Evolutionary conservation across 2,113 vertebrate species (phyloP), one percentile per base, ranked within the genome.

Genomic region (Erinaceus europaeus): DNA sequence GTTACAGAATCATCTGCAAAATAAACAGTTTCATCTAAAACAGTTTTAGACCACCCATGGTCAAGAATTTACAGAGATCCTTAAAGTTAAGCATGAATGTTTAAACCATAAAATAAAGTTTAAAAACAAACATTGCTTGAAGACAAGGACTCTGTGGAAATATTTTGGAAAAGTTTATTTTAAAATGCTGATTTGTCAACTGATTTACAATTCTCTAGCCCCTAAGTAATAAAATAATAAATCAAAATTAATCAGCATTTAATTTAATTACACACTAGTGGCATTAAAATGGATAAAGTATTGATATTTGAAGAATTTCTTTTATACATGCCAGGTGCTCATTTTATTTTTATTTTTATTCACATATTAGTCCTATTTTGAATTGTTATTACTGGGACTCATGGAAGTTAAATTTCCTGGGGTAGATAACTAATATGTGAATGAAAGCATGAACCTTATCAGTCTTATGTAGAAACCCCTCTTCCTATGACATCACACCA

Each of bases 11-110:
- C 87, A 92, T 74, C 79, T 87, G 61, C 34, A 85, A 91, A 92
- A 94, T 88, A 94, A 95, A 95, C 80, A 90, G 5, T n/a, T 86
- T 80, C 73, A 84, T 78, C 64, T 67, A 59, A 86, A 81, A 61
- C 71, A 92, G n/a, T 46, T 84, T 86, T 74, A 90, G 94, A 86
- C 94, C 91, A 93, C 94, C 84, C 90, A 1, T 25, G 21, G 17
- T 38, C 67, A 71, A 91, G 25, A 23, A 72, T 68, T 91, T 85
- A 79, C n/a, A 91, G 23, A 23, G 23, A 59, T 73, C 38, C 12
- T 90, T 85, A 50, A 40, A 76, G 18, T 73, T 73, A 81, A 90
- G 65, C 76, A 34, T 50, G 71, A 80, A 52, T 84, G 25, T 80
- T 86, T 77, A 88, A 84, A 48, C 23, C 59, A 84, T 38, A 77